Base-by-base conservation (phyloP, 2,113 vertebrate species). In the Lampris incognitus region DNA sequence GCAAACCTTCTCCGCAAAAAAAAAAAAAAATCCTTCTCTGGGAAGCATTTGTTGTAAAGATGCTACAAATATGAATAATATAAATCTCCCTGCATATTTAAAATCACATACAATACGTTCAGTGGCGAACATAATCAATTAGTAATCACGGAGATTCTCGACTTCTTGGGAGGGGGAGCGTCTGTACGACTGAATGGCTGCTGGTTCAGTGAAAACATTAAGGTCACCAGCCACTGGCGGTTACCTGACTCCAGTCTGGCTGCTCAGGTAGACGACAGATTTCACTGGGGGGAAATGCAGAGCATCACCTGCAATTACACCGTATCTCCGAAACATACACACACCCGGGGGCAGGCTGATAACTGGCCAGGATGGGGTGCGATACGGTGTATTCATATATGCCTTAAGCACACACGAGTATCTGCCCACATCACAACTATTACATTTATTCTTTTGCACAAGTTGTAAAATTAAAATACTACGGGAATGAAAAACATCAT, bases 221-320 rank as follows among this genome's bases (percentile, higher is more conserved):
- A 90, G 88, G 87, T 92, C 86, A 87, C 56, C 81, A 66, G 87
- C 83, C 75, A 89, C 81, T 62, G 85, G 60, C 77, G 73, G 93
- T 92, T 91, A 94, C 74, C 87, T 72, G 92, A 94, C 90, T 91
- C 93, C 88, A 10, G 86, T 86, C 90, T 88, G 87, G 85, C 72
- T 76, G 89, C 87, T 91, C 87, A 82, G 78, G 87, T 90, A 63
- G 82, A 85, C 82, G 89, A 85, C 87, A 91, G 89, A 86, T 91
- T 92, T 91, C 88, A 87, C 87, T 85, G 73, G 51, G 82, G 24
- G 89, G 82, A 86, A 86, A 87, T 68, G 72, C 78, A 69, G 74
- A 83, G 79, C 36, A 66, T 90, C 91, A 89, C 87, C 87, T 91
- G 83, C 82, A 81, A 85, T 89, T 83, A 83, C 85, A 87, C 62